Conservation (phyloP, 2,888 invertebrate species). For the Oligia strigilis region DNA sequence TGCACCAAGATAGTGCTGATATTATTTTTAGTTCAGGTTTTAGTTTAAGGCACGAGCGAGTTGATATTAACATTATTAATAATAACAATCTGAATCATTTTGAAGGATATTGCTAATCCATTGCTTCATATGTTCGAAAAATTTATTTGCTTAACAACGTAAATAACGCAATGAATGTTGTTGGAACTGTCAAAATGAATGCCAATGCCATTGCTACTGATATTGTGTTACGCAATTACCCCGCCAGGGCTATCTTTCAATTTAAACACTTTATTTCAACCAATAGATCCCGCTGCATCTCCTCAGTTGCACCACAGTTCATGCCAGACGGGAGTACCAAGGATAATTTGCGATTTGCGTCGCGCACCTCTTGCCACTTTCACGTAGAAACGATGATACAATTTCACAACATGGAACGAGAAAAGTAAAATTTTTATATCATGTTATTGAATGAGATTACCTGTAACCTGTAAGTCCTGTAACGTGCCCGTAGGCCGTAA, state of each 20-base stretch:
- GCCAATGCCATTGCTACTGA: too few species aligned
- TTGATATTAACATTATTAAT: too few species aligned
- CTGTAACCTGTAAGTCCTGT: conserved; percentile 38
- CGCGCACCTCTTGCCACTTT: conserved; percentile 77
- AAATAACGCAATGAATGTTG: too few species aligned
- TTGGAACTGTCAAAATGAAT: too few species aligned
- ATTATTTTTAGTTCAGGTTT: conserved; percentile 66
- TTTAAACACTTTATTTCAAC: background rate
- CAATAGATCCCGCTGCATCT: conserved; percentile 26
- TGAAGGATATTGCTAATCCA: too few species aligned
- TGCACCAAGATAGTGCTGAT: conserved; percentile 68
- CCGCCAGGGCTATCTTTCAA: background rate
- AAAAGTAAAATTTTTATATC: conserved; percentile 10
- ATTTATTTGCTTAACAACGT: too few species aligned
- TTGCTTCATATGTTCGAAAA: too few species aligned
- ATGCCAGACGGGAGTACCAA: conserved; percentile 77
- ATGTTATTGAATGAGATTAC: conserved; percentile 29
- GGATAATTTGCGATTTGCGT: conserved; percentile 87
- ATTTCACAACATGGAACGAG: conserved; percentile 36
- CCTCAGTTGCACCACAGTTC: conserved; percentile 51
- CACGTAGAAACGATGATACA: conserved; percentile 72
- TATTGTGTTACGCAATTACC: too few species aligned
- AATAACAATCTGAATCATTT: too few species aligned
- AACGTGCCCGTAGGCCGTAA: conserved; percentile 7
- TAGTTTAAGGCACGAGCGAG: conserved; percentile 33